These are phyloP conservation scores for Neodiprion virginianus DNA, from an alignment of 1,140 invertebrate genomes.

Conservation along the genomic window DNA sequence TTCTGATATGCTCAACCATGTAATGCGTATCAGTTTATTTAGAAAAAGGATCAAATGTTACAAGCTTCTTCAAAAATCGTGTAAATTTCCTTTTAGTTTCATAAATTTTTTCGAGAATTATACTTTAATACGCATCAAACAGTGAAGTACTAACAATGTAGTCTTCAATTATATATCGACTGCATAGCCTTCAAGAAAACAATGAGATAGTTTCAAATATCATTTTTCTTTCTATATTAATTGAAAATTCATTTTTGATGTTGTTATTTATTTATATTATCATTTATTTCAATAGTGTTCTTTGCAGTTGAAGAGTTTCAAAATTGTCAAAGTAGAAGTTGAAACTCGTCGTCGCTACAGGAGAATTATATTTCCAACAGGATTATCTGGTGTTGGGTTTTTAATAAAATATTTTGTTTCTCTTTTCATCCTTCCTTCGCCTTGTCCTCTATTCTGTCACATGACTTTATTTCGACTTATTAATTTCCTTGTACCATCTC, in stretches of 20 bases:
- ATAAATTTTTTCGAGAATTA: not conserved
- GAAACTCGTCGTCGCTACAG: not conserved
- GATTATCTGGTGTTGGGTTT: constrained; percentile 21
- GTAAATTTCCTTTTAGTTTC: too few species aligned
- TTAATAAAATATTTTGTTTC: constrained; percentile 13
- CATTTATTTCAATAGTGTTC: too few species aligned
- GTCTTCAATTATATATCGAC: not conserved
- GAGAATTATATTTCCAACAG: not conserved
- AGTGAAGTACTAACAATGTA: not conserved
- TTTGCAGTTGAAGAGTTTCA: too few species aligned
- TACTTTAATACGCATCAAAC: not conserved
- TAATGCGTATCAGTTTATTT: too few species aligned
- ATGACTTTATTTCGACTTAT: constrained; percentile 9
- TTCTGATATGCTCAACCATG: too few species aligned
- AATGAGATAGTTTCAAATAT: constrained; percentile 25
- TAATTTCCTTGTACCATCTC: not conserved
- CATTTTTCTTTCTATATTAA: not conserved
- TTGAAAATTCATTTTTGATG: too few species aligned
- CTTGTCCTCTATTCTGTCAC: constrained; percentile 7
- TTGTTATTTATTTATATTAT: too few species aligned
- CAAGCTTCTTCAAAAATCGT: too few species aligned
- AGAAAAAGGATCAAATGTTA: too few species aligned
- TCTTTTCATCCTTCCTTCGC: constrained; percentile 11
- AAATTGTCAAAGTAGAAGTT: too few species aligned
- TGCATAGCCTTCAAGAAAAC: constrained; percentile 29